Conservation (phyloP, 2,113 vertebrate genomes). For the Notechis scutatus region DNA sequence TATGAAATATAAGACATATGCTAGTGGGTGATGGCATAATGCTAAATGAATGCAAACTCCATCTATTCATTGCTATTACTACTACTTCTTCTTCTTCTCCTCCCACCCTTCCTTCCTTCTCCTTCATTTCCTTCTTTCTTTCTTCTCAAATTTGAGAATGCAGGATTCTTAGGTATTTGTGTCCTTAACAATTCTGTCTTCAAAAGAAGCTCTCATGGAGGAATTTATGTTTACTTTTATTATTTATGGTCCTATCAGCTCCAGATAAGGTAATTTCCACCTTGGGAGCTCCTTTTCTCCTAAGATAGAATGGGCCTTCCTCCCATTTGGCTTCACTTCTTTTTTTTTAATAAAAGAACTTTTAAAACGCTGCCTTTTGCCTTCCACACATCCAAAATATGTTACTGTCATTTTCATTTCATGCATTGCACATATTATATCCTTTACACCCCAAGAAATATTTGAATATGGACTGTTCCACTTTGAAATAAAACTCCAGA, state of each 20-base stretch:
- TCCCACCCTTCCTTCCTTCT: neutral
- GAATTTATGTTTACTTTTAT: neutral
- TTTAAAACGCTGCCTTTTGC: neutral
- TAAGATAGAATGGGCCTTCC: neutral
- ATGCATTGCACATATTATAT: neutral
- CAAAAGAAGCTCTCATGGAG: conserved; percentile 17
- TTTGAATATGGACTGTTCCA: neutral
- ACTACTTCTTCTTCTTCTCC: too few relatives aligned
- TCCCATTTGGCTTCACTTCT: neutral
- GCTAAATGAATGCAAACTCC: neutral
- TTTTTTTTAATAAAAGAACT: neutral
- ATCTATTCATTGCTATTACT: neutral
- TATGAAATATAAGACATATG: neutral
- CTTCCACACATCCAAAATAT: neutral
- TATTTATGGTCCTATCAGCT: neutral
- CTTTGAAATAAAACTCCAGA: neutral
- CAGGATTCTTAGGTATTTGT: neutral
- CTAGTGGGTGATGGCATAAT: neutral
- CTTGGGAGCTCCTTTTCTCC: conserved; percentile 13
- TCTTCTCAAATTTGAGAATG: neutral
- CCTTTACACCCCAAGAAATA: neutral
- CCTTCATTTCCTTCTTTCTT: too few relatives aligned
- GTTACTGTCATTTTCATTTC: neutral
- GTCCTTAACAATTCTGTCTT: conserved; percentile 25
- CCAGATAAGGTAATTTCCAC: neutral